A percentile compares a stretch with the other conserved stretches of the same genome.
phyloP scores from a whole-genome alignment of 1,140 invertebrate genomes.

The Solenopsis fugax region DNA sequence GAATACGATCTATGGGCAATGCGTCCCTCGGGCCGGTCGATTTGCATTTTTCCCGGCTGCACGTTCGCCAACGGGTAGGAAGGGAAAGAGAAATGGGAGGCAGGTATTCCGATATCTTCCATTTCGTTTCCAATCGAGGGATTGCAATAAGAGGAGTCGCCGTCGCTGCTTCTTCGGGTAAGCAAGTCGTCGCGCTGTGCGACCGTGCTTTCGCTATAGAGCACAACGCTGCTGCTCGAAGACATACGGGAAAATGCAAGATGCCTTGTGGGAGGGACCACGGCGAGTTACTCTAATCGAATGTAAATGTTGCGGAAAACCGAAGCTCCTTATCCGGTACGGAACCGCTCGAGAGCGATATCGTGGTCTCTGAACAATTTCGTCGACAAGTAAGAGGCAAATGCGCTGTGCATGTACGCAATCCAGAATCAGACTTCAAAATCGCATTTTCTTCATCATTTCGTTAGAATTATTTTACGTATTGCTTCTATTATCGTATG shows the following conservation, averaged over 20 bases:
- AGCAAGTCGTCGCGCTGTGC: conserved; percentile 77
- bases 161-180: conserved; percentile 67
- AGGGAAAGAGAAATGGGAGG: neutral
- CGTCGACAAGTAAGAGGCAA: conserved; percentile 54
- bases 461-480: conserved; percentile 7
- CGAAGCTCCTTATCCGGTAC: conserved; percentile 79
- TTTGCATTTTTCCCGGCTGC: conserved; percentile 75
- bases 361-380: conserved; percentile 45
- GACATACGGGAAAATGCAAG: conserved; percentile 59
- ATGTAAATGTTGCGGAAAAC: conserved; percentile 84
- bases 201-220: conserved; percentile 60
- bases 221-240: conserved; percentile 24
- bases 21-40: conserved; percentile 70
- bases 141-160: conserved; percentile 76
- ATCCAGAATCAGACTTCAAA: conserved; percentile 1
- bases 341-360: conserved; percentile 66
- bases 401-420: neutral
- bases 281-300: conserved; percentile 77
- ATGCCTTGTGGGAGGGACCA: neutral
- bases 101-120: conserved; percentile 78
- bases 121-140: conserved; percentile 77
- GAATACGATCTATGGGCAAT: conserved; percentile 69
- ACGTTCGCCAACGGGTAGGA: conserved; percentile 2
- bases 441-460: conserved; percentile 4
- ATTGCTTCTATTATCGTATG: neutral